Percentiles rank a stretch among this genome's conserved stretches.
Evolutionary conservation across 2,797 vertebrate genomes (phyloP).

Genomic region (Lophius americanus): DNA sequence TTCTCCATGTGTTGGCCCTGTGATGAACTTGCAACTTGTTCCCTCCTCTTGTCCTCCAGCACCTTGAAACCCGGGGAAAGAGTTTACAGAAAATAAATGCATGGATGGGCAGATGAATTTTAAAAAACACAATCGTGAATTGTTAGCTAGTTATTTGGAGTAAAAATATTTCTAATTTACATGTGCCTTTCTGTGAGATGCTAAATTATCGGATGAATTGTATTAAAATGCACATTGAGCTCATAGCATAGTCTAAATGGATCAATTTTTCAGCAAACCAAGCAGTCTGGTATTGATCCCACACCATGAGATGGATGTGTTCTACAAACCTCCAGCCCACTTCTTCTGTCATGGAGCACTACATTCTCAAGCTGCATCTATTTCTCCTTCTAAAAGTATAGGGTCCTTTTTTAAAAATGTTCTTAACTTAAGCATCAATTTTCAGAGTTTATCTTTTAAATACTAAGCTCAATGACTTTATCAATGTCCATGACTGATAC

Average conservation of each 20-base stretch:
- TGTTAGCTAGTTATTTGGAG: neutral
- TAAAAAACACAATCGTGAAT: neutral
- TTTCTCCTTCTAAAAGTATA: neutral
- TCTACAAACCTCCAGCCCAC: constrained; percentile 51
- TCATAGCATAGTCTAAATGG: constrained; percentile 61
- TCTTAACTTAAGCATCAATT: neutral
- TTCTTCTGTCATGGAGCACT: constrained; percentile 61
- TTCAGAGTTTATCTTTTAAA: neutral
- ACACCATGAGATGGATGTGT: constrained; percentile 69
- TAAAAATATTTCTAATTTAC: constrained; percentile 27
- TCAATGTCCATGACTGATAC: neutral
- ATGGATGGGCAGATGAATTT: too few relatives aligned
- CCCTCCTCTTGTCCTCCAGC: too few relatives aligned
- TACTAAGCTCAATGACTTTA: neutral
- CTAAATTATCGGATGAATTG: constrained; percentile 23
- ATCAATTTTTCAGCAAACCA: constrained; percentile 66
- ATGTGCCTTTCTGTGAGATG: constrained; percentile 3
- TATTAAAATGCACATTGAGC: constrained; percentile 58
- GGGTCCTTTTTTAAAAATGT: neutral
- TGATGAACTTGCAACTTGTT: too few relatives aligned
- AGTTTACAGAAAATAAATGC: too few relatives aligned
- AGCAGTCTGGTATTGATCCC: constrained; percentile 76
- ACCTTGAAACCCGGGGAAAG: too few relatives aligned
- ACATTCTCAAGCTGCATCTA: constrained; percentile 42
- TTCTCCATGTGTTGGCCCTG: too few relatives aligned